Evolutionary conservation across 2,797 vertebrate genomes (phyloP), one percentile per base, ranked within the genome.

Genomic region (Pangasius mekongensis): DNA sequence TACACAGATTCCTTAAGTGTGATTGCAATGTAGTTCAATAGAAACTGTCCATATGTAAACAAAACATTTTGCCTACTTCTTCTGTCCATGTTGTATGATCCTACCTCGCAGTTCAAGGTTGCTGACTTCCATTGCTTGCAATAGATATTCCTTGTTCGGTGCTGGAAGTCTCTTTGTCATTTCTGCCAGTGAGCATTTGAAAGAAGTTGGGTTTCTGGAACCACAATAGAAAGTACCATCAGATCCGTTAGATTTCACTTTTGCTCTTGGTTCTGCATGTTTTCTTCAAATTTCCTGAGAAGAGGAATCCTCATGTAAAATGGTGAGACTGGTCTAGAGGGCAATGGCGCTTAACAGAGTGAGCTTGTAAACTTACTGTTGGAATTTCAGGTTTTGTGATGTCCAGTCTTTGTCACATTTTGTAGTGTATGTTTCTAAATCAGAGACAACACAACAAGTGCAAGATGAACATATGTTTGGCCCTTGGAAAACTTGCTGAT

Each of bases 181-280:
- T 30, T 66, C 60, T 83, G 14, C 27, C 36, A n/a, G 18, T 81
- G 56, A 81, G 30, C 77, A 56, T 80, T 58, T 62, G 27, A 83
- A 83, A 64, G 58, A n/a, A 64, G 22, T 22, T 60, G 24, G 30
- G 30, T 22, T 56, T 73, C 49, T 56, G 77, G 8, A 58, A 56
- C n/a, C 3, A 13, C 54, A 81, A 58, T 13, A 27, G 47, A 52
- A 33, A 47, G 3, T 47, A 24, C 22, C 71, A 47, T 47, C 76
- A 56, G 52, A 76, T 16, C 24, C 13, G 3, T 43, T 43, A 74
- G 39, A 24, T 43, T 74, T 76, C 3, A 49, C 43, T 36, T 77
- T 80, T 78, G n/a, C 16, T 64, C 58, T 67, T 83, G 81, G 7
- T 83, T 83, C 24, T n/a, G 24, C 11, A 3, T 62, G 33, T 47